These are phyloP conservation scores for Willowsia nigromaculata DNA, from an alignment of 2,888 invertebrate genomes.

Conservation along the genomic window DNA sequence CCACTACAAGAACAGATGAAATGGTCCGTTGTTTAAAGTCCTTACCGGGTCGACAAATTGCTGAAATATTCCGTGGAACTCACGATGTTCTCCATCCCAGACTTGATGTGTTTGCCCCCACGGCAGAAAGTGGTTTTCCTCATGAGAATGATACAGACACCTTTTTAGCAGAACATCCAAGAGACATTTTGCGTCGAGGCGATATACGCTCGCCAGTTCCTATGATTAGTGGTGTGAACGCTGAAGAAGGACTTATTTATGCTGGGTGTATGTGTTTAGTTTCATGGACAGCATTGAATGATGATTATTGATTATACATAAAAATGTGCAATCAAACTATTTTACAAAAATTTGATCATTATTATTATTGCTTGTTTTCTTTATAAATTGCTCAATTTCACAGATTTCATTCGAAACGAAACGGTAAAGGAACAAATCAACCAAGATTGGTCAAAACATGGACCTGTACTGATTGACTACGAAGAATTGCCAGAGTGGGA, in stretches of 20 bases:
- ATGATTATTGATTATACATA: too few relatives aligned
- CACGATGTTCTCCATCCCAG: conserved; percentile 71
- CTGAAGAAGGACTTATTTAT: conserved; percentile 74
- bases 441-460: conserved; percentile 61
- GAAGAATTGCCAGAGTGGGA: conserved; percentile 66
- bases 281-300: not conserved
- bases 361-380: too few relatives aligned
- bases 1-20: conserved; percentile 44
- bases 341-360: too few relatives aligned
- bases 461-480: conserved; percentile 71
- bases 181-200: conserved; percentile 63
- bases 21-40: conserved; percentile 63
- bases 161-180: conserved; percentile 67
- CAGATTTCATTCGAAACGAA: conserved; percentile 72
- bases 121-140: conserved; percentile 65
- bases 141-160: conserved; percentile 70
- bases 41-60: conserved; percentile 49
- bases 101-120: conserved; percentile 72
- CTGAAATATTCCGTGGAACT: conserved; percentile 67
- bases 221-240: conserved; percentile 69
- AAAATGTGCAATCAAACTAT: too few relatives aligned
- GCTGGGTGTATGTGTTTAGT: conserved; percentile 67
- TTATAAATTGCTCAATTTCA: not conserved
- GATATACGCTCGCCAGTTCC: conserved; percentile 68
- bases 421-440: conserved; percentile 69